A percentile compares a stretch with the other conserved stretches of the same genome.
Evolutionary conservation across 2,888 invertebrate species (phyloP).

Genomic region (Thymelicus lineola): DNA sequence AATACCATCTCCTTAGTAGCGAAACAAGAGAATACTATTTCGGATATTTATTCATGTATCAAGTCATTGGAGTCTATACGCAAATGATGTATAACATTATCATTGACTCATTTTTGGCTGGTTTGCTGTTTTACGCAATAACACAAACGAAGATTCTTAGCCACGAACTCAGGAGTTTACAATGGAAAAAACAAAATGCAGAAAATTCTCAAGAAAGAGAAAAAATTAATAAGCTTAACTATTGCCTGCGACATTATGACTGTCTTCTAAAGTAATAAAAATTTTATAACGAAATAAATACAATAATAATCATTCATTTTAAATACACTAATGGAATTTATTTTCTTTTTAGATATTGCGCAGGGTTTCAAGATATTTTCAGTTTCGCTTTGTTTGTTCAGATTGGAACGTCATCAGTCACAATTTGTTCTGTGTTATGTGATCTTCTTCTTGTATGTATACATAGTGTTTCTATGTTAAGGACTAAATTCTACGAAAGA

Average conservation of each 20-base stretch:
- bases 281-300: not conserved
- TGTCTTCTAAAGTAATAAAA: not conserved
- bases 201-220: not conserved
- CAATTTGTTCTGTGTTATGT: conserved; percentile 4
- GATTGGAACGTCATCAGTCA: not conserved
- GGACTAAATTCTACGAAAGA: too few species aligned
- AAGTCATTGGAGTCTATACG: conserved; percentile 20
- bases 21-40: conserved; percentile 7
- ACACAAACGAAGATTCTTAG: conserved; percentile 22
- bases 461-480: not conserved
- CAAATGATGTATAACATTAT: conserved; percentile 28
- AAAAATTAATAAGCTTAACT: not conserved
- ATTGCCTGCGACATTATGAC: conserved; percentile 17
- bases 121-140: conserved; percentile 23
- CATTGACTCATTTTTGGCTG: conserved; percentile 30
- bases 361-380: not conserved
- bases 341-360: conserved; percentile 9
- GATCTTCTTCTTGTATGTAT: not conserved
- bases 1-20: conserved; percentile 1
- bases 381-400: not conserved
- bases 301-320: too few species aligned
- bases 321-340: not conserved
- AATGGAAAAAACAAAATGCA: not conserved
- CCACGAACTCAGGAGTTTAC: conserved; percentile 8
- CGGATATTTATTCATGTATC: conserved; percentile 9